These are phyloP conservation scores for Chloromyia formosa DNA, from an alignment of 2,888 invertebrate genomes.

Conservation along the genomic window DNA sequence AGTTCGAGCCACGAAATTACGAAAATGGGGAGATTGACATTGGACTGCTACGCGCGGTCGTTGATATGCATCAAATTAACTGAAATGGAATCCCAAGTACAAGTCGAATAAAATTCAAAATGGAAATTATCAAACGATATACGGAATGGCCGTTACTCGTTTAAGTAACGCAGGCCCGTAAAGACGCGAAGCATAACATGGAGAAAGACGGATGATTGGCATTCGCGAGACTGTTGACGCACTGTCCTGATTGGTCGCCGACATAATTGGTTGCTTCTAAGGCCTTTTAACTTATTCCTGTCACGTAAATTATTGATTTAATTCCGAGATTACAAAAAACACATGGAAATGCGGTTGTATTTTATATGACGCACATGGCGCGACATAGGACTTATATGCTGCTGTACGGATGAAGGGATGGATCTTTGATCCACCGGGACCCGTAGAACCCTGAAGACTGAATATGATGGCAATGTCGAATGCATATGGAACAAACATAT, in stretches of 20 bases:
- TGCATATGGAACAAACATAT: conserved; percentile 46
- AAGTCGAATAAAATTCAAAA: conserved; percentile 20
- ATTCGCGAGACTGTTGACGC: conserved; percentile 12
- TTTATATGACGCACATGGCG: neutral
- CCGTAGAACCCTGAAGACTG: neutral
- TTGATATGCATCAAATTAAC: conserved; percentile 23
- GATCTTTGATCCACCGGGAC: no score
- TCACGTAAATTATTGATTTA: conserved; percentile 51
- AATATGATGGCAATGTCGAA: conserved; percentile 3
- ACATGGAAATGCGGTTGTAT: conserved; percentile 38
- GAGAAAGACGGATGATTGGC: conserved; percentile 34
- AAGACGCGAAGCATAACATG: conserved; percentile 7
- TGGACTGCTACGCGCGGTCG: neutral
- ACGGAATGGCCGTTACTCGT: conserved; percentile 20
- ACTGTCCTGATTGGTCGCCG: conserved; percentile 15
- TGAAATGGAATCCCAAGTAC: conserved; percentile 15
- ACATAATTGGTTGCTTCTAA: conserved; percentile 28
- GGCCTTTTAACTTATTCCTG: conserved; percentile 47
- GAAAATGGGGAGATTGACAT: neutral
- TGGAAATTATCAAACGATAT: conserved; percentile 28
- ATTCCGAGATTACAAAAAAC: conserved; percentile 48
- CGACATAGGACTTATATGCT: conserved; percentile 19
- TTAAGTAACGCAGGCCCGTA: neutral
- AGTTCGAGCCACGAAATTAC: neutral
- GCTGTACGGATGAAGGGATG: neutral